Evolutionary conservation across 1,140 invertebrate genomes (phyloP).

Genomic region (Adoxophyes honmai): DNA sequence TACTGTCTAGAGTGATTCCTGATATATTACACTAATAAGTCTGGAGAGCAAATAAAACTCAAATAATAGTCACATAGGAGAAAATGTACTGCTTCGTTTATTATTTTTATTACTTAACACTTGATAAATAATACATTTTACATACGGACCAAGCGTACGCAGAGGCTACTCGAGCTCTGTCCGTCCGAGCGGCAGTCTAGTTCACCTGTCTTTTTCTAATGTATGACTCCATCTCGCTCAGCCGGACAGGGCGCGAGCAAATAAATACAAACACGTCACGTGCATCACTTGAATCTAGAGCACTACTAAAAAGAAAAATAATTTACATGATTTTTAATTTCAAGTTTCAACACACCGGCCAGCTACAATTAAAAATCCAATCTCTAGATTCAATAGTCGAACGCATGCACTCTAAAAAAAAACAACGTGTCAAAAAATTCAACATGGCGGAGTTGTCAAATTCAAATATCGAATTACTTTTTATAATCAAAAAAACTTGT

Average conservation of each 20-base stretch:
- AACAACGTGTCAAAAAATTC: neutral
- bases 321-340: conserved; percentile 2
- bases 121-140: conserved; percentile 48
- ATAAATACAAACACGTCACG: neutral
- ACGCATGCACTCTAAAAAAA: no score
- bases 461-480: neutral
- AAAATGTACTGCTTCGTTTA: conserved; percentile 51
- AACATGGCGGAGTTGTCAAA: neutral
- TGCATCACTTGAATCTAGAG: neutral
- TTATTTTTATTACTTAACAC: conserved; percentile 54
- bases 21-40: no score
- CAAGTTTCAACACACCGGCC: neutral
- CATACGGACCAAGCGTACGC: conserved; percentile 33
- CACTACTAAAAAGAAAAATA: conserved; percentile 10
- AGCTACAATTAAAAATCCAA: neutral
- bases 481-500: neutral
- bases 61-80: conserved; percentile 27
- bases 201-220: no score
- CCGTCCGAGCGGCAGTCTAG: no score
- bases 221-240: no score
- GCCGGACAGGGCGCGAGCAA: neutral
- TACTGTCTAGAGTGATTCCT: no score
- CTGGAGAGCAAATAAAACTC: no score
- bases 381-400: no score
- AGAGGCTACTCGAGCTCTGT: neutral